Percentiles rank a stretch among this genome's conserved stretches.
Evolutionary conservation across 2,797 vertebrate species (phyloP).

Genomic region (Darevskia mixta): DNA sequence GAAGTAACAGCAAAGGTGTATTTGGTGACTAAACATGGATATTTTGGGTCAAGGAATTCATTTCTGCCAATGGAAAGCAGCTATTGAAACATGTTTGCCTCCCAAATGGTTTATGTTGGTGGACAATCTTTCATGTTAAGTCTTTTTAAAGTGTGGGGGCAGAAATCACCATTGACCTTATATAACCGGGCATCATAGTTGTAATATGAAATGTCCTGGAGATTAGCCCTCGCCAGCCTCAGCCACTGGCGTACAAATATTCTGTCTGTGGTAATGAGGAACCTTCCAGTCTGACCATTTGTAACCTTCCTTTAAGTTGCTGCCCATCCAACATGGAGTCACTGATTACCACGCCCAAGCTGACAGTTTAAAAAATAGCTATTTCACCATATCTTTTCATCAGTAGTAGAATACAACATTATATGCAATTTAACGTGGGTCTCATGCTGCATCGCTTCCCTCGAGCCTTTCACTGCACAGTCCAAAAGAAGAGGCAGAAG

Average conservation of each 20-base stretch:
- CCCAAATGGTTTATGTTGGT: background rate
- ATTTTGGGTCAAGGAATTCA: background rate
- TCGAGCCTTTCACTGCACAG: slow-evolving; percentile 15
- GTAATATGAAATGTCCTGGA: too few species aligned
- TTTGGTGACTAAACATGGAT: background rate
- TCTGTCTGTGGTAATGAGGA: too few species aligned
- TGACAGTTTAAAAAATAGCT: background rate
- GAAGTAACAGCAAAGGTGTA: background rate
- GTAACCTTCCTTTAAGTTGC: too few species aligned
- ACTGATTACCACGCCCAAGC: too few species aligned
- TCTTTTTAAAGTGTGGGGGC: background rate
- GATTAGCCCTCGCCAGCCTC: too few species aligned
- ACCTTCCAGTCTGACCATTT: too few species aligned
- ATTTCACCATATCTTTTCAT: slow-evolving; percentile 12
- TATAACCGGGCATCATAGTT: background rate
- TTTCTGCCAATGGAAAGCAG: background rate
- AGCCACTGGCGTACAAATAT: too few species aligned
- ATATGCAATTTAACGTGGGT: background rate
- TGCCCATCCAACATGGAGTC: too few species aligned
- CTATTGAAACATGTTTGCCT: background rate
- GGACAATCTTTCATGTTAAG: background rate
- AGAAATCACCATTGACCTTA: background rate
- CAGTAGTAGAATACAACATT: slow-evolving; percentile 12
- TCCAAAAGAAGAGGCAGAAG: slow-evolving; percentile 41
- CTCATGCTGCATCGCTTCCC: background rate